Conservation (phyloP, 2,113 vertebrate genomes). For the Ancistrus triradiatus region DNA sequence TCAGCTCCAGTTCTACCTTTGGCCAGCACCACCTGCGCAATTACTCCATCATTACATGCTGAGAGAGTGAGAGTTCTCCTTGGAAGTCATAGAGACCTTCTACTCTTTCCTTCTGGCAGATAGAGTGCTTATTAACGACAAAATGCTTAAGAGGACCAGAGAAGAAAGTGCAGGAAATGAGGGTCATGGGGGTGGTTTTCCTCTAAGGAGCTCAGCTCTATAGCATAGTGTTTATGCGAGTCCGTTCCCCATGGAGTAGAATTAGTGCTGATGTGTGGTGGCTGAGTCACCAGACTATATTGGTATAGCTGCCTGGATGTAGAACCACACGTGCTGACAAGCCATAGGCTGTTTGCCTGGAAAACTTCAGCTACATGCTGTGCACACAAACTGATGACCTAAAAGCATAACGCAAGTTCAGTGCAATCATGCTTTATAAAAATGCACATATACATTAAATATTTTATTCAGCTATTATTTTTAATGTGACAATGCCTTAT, state of each 20-base stretch:
- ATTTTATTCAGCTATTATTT: too few species aligned
- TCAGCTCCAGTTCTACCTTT: background rate
- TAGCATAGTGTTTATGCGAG: background rate
- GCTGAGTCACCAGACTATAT: constrained; percentile 9
- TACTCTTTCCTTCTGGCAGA: background rate
- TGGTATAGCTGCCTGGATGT: constrained; percentile 25
- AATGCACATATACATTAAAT: too few species aligned
- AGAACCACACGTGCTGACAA: constrained; percentile 1
- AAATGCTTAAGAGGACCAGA: constrained; percentile 25
- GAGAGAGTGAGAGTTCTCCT: background rate
- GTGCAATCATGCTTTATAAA: too few species aligned
- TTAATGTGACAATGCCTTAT: too few species aligned
- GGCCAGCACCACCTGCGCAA: background rate
- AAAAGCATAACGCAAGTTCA: constrained; percentile 3
- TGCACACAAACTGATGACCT: constrained; percentile 10
- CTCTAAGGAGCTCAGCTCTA: background rate
- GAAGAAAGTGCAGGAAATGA: constrained; percentile 28
- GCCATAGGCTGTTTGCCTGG: constrained; percentile 32
- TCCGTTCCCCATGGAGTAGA: constrained; percentile 11
- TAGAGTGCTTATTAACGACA: constrained; percentile 21
- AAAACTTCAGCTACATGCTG: constrained; percentile 24
- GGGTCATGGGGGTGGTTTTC: constrained; percentile 25
- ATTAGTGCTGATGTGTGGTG: constrained; percentile 13
- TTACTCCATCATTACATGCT: background rate
- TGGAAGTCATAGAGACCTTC: background rate